Conservation (phyloP, 64 coral and sea anemone species). For the Actinia equina region DNA sequence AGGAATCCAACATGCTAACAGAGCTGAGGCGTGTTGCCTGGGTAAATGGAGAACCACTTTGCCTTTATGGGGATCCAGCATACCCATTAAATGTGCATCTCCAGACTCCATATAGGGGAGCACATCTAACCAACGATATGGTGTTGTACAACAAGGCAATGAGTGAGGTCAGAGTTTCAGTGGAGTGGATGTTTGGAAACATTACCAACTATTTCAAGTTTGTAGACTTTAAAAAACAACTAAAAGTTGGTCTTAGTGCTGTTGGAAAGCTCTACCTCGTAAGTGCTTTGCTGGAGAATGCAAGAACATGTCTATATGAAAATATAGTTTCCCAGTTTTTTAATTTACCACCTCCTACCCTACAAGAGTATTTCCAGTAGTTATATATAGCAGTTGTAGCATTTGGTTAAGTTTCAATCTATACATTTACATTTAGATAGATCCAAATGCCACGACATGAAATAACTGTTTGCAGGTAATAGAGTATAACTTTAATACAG, state of each 20-base stretch:
- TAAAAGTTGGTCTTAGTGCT: conserved; percentile 7
- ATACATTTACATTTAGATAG: no score
- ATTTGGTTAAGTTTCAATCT: no score
- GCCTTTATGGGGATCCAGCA: background rate
- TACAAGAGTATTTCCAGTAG: no score
- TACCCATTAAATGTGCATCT: background rate
- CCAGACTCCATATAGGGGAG: background rate
- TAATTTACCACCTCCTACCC: no score
- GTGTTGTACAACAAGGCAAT: background rate
- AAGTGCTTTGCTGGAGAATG: no score
- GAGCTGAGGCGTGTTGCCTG: background rate
- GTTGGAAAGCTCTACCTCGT: no score
- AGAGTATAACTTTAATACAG: no score
- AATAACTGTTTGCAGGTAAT: no score
- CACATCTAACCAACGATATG: background rate
- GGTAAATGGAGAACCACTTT: background rate
- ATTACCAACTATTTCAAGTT: conserved; percentile 28
- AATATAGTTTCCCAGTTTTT: no score
- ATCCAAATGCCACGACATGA: no score
- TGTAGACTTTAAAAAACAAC: conserved; percentile 35
- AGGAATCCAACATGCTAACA: background rate
- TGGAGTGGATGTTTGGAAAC: conserved; percentile 11
- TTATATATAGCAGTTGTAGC: no score
- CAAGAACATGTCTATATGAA: no score
- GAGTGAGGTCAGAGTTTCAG: background rate